phyloP scores from a whole-genome alignment of 2,113 vertebrate species.

The Illadopsis cleaveri region DNA sequence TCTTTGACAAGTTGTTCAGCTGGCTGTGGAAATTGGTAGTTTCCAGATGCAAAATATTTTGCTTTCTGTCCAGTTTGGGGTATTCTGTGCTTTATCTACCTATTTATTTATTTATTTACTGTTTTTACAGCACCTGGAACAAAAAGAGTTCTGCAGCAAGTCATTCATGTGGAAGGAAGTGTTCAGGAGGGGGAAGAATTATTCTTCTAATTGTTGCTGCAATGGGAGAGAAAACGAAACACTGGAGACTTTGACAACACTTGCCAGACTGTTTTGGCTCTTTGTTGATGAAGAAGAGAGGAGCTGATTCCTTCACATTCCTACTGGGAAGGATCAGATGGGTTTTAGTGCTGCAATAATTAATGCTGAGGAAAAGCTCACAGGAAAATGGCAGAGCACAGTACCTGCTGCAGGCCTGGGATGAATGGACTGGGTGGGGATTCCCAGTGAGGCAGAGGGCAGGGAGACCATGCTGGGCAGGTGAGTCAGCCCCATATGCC shows the following conservation, averaged over 20 bases:
- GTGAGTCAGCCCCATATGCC: neutral
- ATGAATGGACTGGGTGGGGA: neutral
- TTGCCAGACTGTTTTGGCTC: neutral
- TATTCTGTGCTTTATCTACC: neutral
- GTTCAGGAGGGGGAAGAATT: accelerated
- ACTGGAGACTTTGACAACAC: neutral
- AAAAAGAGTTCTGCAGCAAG: neutral
- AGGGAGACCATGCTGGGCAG: neutral
- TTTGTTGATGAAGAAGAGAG: neutral
- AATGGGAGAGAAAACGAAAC: neutral
- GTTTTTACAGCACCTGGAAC: neutral
- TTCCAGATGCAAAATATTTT: neutral
- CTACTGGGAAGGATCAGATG: neutral
- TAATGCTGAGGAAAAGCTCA: neutral
- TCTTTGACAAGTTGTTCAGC: neutral
- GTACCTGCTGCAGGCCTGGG: neutral
- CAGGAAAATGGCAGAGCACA: neutral
- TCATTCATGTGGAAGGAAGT: no score
- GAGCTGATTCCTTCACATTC: neutral
- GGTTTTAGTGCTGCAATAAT: accelerated
- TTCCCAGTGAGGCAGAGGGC: neutral
- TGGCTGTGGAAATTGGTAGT: neutral
- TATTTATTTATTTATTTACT: neutral
- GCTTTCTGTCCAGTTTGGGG: neutral
- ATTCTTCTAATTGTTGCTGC: neutral